phyloP scores from a whole-genome alignment of 2,888 invertebrate species.

The Lordiphosa fenestrarum region DNA sequence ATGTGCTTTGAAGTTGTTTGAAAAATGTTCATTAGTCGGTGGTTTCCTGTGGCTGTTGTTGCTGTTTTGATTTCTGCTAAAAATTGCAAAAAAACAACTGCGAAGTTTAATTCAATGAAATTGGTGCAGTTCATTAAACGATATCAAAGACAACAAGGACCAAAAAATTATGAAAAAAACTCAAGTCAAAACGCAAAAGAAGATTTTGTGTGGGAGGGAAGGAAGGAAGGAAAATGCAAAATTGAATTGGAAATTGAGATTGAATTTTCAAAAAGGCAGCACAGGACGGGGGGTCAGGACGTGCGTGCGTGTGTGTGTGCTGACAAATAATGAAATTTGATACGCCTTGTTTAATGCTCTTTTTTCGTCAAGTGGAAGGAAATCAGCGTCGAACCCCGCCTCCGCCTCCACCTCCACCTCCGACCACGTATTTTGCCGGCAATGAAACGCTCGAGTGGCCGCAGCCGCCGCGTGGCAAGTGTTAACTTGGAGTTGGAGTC shows the following conservation, averaged over 20 bases:
- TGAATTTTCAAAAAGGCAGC: slow-evolving; percentile 47
- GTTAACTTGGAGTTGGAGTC: slow-evolving; percentile 64
- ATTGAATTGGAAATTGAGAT: slow-evolving; percentile 48
- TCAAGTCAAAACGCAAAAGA: slow-evolving; percentile 45
- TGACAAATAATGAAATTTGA: slow-evolving; percentile 80
- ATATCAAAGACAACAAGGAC: slow-evolving; percentile 26
- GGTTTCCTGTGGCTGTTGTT: slow-evolving; percentile 15
- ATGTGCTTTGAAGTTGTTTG: slow-evolving; percentile 32
- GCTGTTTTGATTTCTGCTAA: slow-evolving; percentile 55
- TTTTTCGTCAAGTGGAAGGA: slow-evolving; percentile 53
- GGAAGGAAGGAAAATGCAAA: slow-evolving; percentile 27
- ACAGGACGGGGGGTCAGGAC: not conserved
- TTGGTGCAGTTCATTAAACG: slow-evolving; percentile 49
- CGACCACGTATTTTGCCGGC: slow-evolving; percentile 42
- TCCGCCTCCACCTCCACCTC: not conserved
- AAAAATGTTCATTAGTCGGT: slow-evolving; percentile 38
- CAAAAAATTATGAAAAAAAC: slow-evolving; percentile 1
- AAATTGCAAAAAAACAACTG: slow-evolving; percentile 64
- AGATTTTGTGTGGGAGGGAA: slow-evolving; percentile 43
- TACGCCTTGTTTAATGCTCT: slow-evolving; percentile 81
- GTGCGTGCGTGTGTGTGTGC: slow-evolving; percentile 21
- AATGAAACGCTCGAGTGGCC: slow-evolving; percentile 74
- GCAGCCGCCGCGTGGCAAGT: slow-evolving; percentile 74
- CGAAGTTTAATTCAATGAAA: no score
- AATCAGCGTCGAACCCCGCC: not conserved